Conservation (phyloP, 2,113 vertebrate species). For the Smithornis capensis region DNA sequence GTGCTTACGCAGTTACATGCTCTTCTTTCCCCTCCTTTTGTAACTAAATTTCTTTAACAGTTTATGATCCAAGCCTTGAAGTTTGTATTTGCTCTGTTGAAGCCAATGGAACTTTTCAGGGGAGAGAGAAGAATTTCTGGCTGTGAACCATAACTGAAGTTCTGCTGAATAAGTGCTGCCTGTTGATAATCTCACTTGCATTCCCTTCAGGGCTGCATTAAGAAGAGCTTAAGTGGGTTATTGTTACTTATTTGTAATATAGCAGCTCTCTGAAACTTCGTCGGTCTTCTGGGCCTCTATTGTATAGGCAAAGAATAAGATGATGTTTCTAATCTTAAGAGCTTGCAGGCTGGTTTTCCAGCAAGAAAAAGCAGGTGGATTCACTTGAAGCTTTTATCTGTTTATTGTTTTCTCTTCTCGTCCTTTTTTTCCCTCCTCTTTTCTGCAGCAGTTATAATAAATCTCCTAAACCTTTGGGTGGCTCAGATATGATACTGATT, state of each 20-base stretch:
- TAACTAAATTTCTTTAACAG: not conserved
- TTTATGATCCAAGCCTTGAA: not conserved
- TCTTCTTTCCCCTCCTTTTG: conserved; percentile 10
- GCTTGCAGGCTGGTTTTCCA: not conserved
- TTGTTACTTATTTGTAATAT: conserved; percentile 44
- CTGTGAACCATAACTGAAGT: not conserved
- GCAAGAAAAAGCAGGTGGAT: not conserved
- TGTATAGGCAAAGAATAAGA: conserved; percentile 48
- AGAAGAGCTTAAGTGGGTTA: conserved; percentile 49
- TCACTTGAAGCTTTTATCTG: not conserved
- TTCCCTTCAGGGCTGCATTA: conserved; percentile 37
- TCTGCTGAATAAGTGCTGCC: not conserved
- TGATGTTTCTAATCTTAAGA: not conserved
- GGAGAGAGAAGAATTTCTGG: not conserved
- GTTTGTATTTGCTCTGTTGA: not conserved
- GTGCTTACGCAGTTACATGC: not conserved
- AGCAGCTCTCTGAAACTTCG: not conserved
- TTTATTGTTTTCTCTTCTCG: not conserved
- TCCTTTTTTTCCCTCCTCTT: not conserved
- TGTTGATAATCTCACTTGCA: not conserved
- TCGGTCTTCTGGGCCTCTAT: not conserved
- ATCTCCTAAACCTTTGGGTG: not conserved
- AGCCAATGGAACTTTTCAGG: not conserved
- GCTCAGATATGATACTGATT: not conserved
- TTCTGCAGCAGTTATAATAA: not conserved